Base-by-base conservation (phyloP, 2,797 vertebrate species). In the Rhinichthys osculus region DNA sequence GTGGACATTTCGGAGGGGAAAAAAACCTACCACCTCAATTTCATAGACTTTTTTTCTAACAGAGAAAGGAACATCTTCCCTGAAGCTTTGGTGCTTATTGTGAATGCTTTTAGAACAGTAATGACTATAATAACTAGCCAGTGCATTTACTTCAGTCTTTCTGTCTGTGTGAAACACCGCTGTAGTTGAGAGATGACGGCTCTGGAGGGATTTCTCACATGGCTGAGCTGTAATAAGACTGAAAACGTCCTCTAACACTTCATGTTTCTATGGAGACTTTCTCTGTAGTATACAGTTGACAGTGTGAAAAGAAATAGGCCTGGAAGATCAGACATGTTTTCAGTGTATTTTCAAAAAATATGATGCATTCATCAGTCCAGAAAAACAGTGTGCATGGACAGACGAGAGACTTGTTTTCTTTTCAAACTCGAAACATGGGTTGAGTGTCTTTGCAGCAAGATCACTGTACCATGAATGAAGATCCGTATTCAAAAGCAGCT, bases 71-170 rank as follows among this genome's bases (percentile, higher is more conserved):
- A n/a, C 35, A 59, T 79, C 50, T 79, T 71, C 38, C 74, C 74
- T 54, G 7, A 84, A 84, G 83, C 73, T 70, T 62, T 9, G n/a
- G 40, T 82, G 78, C 33, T 59, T 78, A 77, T 81, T 50, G 5
- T 57, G 64, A 50, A 33, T 19, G 21, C 69, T 83, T 78, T 80
- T 30, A 86, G 70, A 79, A 27, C 76, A 69, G 76, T 83, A 85
- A 81, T 87, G 70, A 83, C 66, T 81, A 50, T 85, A 88, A 89
- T 79, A 80, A 82, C 85, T 80, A 83, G 69, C 54, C 73, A 74
- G 87, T 59, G 42, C 82, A 77, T 78, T 85, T 77, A 62, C 64
- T 86, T 86, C 30, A 83, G 54, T 69, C 66, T 77, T 77, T 73
- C 85, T 62, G 66, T 38, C 33, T 33, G 42, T 72, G 52, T 54